Conservation (phyloP, 1,140 invertebrate species). For the Zaprionus taronus region DNA sequence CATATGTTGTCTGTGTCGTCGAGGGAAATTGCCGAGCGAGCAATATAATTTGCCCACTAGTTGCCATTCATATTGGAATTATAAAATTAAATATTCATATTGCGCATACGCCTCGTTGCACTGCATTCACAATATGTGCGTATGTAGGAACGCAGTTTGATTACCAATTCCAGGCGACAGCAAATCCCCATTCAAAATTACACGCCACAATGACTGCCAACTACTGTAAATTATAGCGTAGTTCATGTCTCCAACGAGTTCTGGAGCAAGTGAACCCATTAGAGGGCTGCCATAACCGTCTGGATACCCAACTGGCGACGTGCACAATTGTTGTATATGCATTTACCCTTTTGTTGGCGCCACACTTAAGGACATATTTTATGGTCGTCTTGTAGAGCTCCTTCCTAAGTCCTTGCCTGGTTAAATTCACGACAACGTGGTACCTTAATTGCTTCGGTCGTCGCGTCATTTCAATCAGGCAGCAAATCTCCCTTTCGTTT, state of each 20-base stretch:
- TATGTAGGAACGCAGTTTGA: constrained; percentile 34
- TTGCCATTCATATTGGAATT: constrained; percentile 62
- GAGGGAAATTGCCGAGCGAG: neutral
- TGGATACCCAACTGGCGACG: constrained; percentile 30
- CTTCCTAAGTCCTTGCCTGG: too few relatives aligned
- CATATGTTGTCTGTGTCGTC: neutral
- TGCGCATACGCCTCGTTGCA: constrained; percentile 67
- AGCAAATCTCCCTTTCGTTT: constrained; percentile 17
- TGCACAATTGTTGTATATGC: constrained; percentile 64
- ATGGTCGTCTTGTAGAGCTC: constrained; percentile 25
- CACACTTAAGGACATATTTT: constrained; percentile 38
- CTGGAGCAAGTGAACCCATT: constrained; percentile 38
- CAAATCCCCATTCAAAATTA: constrained; percentile 35
- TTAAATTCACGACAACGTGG: neutral
- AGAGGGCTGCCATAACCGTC: neutral
- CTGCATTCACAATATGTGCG: constrained; percentile 21
- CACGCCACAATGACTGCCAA: constrained; percentile 37
- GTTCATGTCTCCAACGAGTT: constrained; percentile 10
- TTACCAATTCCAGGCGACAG: constrained; percentile 38
- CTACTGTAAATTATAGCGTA: constrained; percentile 38
- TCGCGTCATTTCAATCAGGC: constrained; percentile 47
- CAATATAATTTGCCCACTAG: constrained; percentile 29
- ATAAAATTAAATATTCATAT: constrained; percentile 73
- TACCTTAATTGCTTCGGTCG: constrained; percentile 71
- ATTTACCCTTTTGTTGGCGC: constrained; percentile 59